Conservation (phyloP, 1,140 invertebrate genomes). For the Drosophila saltans region DNA sequence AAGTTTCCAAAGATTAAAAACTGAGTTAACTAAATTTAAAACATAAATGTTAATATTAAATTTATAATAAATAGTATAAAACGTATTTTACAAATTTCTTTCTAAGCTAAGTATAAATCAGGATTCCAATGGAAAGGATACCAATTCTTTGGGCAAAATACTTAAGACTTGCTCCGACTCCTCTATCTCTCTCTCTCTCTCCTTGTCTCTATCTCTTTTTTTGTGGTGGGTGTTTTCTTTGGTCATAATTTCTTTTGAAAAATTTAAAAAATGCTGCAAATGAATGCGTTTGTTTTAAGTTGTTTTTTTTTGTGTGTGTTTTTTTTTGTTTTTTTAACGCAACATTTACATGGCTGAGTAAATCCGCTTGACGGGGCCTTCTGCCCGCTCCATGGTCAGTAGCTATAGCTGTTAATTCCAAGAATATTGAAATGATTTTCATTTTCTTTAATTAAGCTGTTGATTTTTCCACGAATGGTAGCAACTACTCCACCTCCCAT, state of each 20-base stretch:
- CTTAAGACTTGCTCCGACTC: no score
- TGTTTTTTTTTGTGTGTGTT: background rate
- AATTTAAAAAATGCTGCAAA: background rate
- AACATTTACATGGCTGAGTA: slow-evolving; percentile 49
- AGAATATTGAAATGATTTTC: slow-evolving; percentile 53
- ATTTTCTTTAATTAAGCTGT: slow-evolving; percentile 65
- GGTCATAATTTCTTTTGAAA: background rate
- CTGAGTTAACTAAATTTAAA: no score
- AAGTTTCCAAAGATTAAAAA: no score
- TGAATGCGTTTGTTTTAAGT: background rate
- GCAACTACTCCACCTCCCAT: slow-evolving; percentile 19
- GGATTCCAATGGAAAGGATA: no score
- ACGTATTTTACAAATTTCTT: no score
- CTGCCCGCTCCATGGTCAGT: slow-evolving; percentile 3
- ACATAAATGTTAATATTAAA: no score
- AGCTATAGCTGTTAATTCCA: slow-evolving; percentile 53
- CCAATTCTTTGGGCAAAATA: no score
- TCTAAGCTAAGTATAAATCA: no score
- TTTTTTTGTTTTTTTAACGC: slow-evolving; percentile 16
- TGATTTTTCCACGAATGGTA: slow-evolving; percentile 35
- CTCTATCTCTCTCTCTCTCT: background rate
- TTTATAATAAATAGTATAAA: no score
- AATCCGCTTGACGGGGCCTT: background rate
- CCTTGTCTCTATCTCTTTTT: background rate
- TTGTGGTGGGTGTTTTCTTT: background rate